Conservation (phyloP, 2,113 vertebrate genomes). For the Lanius collurio region DNA sequence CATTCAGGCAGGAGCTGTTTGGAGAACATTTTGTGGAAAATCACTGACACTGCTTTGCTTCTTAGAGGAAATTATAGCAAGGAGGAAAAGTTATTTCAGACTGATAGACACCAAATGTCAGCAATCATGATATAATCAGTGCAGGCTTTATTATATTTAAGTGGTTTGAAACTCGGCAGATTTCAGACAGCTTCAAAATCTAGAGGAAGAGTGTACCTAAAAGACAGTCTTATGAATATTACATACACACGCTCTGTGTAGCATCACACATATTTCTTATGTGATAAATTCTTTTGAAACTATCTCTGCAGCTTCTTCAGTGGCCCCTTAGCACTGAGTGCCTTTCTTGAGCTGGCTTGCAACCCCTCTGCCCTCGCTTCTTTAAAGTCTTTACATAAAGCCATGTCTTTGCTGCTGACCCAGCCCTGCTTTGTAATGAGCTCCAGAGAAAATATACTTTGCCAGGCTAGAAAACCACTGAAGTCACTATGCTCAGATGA, state of each 20-base stretch:
- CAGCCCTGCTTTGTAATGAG: background rate
- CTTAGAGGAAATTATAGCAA: conserved; percentile 33
- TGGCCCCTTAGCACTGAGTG: background rate
- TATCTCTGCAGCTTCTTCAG: background rate
- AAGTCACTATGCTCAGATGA: background rate
- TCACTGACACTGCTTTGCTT: background rate
- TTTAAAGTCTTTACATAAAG: background rate
- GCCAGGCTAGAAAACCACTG: background rate
- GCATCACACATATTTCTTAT: background rate
- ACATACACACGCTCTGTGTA: background rate
- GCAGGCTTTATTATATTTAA: conserved; percentile 54
- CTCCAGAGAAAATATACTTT: background rate
- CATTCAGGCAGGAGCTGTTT: background rate
- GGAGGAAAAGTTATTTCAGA: conserved; percentile 4
- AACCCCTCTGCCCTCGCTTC: background rate
- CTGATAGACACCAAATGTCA: conserved; percentile 67
- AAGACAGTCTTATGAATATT: conserved; percentile 54
- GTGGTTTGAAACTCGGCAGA: conserved; percentile 58
- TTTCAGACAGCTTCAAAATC: conserved; percentile 62
- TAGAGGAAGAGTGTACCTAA: background rate
- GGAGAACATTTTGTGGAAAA: background rate
- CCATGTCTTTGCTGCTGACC: background rate
- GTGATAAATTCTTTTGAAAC: conserved; percentile 15
- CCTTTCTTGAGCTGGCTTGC: background rate
- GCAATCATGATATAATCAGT: conserved; percentile 66